phyloP scores from a whole-genome alignment of 2,113 vertebrate genomes.

The Lasiurus cinereus region DNA sequence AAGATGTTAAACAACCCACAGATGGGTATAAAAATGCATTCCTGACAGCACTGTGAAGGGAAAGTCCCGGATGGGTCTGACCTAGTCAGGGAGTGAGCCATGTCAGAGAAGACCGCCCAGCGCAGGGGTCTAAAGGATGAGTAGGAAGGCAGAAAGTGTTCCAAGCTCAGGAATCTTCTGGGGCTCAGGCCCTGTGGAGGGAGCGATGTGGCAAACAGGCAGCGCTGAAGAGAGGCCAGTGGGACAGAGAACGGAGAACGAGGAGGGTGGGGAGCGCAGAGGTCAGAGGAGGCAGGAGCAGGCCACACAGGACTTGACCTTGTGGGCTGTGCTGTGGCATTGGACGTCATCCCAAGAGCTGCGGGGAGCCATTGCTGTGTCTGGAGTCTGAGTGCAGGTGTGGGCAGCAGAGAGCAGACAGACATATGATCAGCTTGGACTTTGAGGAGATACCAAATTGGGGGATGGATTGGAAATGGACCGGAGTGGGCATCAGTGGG shows the following conservation, averaged over 20 bases:
- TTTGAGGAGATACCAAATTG: neutral
- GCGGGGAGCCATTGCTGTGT: neutral
- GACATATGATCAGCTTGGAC: neutral
- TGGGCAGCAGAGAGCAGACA: neutral
- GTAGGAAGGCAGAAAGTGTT: neutral
- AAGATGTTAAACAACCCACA: neutral
- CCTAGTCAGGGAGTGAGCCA: neutral
- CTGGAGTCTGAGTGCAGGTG: neutral
- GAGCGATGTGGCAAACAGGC: neutral
- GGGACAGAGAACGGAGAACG: neutral
- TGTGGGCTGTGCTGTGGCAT: rapidly evolving
- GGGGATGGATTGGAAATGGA: neutral
- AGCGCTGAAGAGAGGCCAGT: neutral
- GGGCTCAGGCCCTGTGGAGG: neutral
- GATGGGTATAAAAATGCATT: neutral
- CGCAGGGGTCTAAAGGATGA: neutral
- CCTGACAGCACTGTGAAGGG: neutral
- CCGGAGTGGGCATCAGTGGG: neutral
- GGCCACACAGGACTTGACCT: neutral
- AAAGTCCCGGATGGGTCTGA: neutral
- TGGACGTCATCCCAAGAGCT: neutral
- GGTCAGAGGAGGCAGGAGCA: neutral
- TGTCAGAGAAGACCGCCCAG: neutral
- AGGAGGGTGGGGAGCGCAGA: no score
- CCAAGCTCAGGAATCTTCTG: neutral